Base-by-base conservation (phyloP, 2,797 vertebrate species). In the Aselliscus stoliczkanus region DNA sequence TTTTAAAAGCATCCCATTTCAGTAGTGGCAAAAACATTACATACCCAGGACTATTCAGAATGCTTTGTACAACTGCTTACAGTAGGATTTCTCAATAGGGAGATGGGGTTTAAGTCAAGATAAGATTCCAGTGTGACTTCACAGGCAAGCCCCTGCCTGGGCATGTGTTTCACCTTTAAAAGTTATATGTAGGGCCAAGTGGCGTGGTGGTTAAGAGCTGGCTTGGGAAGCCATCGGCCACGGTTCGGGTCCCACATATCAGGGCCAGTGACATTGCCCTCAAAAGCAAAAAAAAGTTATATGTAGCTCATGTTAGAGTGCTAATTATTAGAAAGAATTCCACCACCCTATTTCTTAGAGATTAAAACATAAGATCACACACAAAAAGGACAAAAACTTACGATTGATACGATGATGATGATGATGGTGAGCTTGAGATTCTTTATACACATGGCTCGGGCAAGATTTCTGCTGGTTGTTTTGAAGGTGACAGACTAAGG, bases 401-500 rank as follows among this genome's bases (percentile, higher is more conserved):
- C 99, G 98, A 99, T 98, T 54, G 98, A 98, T 92, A 99, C 98
- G 2, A 99, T 94, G 96, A 99, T 98, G 87, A 99, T 97, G 92
- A 99, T 99, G 39, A 99, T 82, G 84, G 99, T 99, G 76, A 99
- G 98, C 98, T 99, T 99, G 97, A 99, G 99, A 98, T 99, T 99
- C 98, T 99, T 99, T 99, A 99, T 99, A 97, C 99, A 99, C 99
- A 99, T 99, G 97, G 99, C 99, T 95, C 99, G 98, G 15, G 99
- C 99, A 75, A 99, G 99, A 98, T 99, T 99, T 98, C 99, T 99
- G 98, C 99, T 99, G 67, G 99, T 99, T 25, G 99, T 99, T 98
- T 99, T 99, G 98, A 99, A 99, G 87, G 99, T 99, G 96, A 99
- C 99, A 0, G 99, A 99, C 99, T 99, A 93, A n/a, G n/a, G n/a